A percentile compares a stretch with the other conserved stretches of the same genome.
Evolutionary conservation across 2,797 vertebrate species (phyloP).

Genomic region (Ctenopoma multispine): DNA sequence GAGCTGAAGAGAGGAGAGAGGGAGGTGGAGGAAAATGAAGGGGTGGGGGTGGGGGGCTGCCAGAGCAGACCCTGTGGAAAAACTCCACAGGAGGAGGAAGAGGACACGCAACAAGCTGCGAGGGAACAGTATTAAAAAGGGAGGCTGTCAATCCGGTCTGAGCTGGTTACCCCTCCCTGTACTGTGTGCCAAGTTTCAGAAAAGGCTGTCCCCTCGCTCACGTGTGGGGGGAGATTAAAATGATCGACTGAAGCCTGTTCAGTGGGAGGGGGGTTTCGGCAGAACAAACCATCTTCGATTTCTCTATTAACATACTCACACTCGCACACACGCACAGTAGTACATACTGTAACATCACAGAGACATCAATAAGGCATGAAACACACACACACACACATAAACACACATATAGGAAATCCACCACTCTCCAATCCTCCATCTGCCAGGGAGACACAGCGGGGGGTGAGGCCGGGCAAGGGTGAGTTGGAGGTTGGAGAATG

Average conservation of each 20-base stretch:
- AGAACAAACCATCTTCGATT: constrained; percentile 79
- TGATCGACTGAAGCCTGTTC: constrained; percentile 83
- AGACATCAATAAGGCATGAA: constrained; percentile 53
- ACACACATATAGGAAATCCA: constrained; percentile 46
- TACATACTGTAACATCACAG: constrained; percentile 49
- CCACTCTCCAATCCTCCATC: constrained; percentile 70
- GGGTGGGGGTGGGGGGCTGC: constrained; percentile 41
- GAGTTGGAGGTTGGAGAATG: constrained; percentile 15
- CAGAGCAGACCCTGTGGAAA: constrained; percentile 80
- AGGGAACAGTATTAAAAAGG: constrained; percentile 86
- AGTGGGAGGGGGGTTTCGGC: constrained; percentile 73
- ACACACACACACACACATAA: constrained; percentile 37
- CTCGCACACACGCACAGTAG: constrained; percentile 46
- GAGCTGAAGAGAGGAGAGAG: constrained; percentile 65
- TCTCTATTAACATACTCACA: constrained; percentile 66
- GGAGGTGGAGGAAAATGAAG: constrained; percentile 41
- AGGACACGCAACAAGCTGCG: constrained; percentile 82
- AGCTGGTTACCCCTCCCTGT: constrained; percentile 91
- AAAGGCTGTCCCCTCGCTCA: constrained; percentile 88
- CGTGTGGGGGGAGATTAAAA: constrained; percentile 87
- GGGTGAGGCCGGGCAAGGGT: constrained; percentile 60
- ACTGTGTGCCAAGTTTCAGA: constrained; percentile 88
- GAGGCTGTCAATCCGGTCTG: constrained; percentile 92
- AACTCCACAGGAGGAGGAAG: constrained; percentile 79
- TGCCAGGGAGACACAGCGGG: constrained; percentile 81